phyloP scores from a whole-genome alignment of 2,113 vertebrate genomes.

The Silurus meridionalis region DNA sequence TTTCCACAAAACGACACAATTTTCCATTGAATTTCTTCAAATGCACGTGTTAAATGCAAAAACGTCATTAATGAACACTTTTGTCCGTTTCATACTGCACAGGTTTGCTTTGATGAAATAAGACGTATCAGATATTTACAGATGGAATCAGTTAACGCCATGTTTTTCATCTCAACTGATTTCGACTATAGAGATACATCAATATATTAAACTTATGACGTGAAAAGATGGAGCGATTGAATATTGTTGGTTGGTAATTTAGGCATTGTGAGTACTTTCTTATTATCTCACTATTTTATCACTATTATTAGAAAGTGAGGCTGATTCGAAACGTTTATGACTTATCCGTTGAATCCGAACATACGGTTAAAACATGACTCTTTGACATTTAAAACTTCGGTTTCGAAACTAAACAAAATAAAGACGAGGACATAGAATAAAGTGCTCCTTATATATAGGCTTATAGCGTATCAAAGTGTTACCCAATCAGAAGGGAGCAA shows the following conservation, averaged over 20 bases:
- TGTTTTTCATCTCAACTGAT: too few species aligned
- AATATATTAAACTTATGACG: neutral
- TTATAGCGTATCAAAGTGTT: too few species aligned
- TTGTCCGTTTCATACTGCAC: neutral
- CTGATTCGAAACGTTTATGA: too few species aligned
- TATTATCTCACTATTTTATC: neutral
- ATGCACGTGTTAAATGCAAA: neutral
- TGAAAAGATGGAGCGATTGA: neutral
- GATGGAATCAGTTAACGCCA: too few species aligned
- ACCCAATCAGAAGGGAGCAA: too few species aligned
- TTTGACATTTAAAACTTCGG: too few species aligned
- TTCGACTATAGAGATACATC: neutral
- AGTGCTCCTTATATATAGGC: too few species aligned
- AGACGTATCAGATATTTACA: neutral
- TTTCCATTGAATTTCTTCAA: neutral
- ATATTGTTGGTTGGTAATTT: neutral
- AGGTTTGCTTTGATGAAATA: neutral
- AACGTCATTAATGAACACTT: neutral
- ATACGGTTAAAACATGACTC: too few species aligned
- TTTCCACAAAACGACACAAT: neutral
- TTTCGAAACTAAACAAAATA: too few species aligned
- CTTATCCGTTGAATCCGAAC: too few species aligned
- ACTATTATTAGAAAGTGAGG: neutral
- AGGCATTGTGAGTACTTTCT: neutral
- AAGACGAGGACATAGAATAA: too few species aligned